Conservation (phyloP, 2,797 vertebrate genomes). For the Macroramphosus scolopax region DNA sequence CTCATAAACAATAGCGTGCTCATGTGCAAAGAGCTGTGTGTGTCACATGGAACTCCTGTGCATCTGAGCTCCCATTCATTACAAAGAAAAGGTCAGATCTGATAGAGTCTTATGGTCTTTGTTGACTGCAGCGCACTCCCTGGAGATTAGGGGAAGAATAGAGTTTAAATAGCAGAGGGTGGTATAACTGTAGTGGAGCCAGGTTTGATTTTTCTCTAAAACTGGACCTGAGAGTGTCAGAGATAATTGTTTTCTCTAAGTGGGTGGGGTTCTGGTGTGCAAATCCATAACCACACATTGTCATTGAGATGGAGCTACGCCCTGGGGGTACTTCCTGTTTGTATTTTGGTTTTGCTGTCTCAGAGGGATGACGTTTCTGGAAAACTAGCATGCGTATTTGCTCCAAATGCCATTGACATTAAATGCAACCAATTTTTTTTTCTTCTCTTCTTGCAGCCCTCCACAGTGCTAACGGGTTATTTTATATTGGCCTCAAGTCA, state of each 20-base stretch:
- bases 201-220: constrained; percentile 39
- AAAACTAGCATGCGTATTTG: constrained; percentile 17
- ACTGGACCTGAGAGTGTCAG: constrained; percentile 26
- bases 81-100: constrained; percentile 60
- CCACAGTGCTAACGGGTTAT: constrained; percentile 8
- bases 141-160: constrained; percentile 54
- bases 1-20: constrained; percentile 31
- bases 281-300: constrained; percentile 22
- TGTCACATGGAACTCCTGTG: constrained; percentile 27
- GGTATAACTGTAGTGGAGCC: constrained; percentile 9
- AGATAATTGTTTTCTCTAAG: constrained; percentile 52
- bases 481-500: constrained; percentile 13
- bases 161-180: constrained; percentile 53
- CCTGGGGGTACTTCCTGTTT: constrained; percentile 46
- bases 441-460: constrained; percentile 9
- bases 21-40: constrained; percentile 20
- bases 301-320: constrained; percentile 38
- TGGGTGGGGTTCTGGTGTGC: constrained; percentile 42
- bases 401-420: no score
- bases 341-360: no score
- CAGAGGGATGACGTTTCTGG: constrained; percentile 23
- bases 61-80: constrained; percentile 32
- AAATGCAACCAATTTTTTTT: no score
- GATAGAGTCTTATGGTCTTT: constrained; percentile 46
- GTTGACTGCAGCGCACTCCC: constrained; percentile 26